Evolutionary conservation across 2,888 invertebrate species (phyloP), one percentile per base, ranked within the genome.

Genomic region (Himalopsyche tibetana): DNA sequence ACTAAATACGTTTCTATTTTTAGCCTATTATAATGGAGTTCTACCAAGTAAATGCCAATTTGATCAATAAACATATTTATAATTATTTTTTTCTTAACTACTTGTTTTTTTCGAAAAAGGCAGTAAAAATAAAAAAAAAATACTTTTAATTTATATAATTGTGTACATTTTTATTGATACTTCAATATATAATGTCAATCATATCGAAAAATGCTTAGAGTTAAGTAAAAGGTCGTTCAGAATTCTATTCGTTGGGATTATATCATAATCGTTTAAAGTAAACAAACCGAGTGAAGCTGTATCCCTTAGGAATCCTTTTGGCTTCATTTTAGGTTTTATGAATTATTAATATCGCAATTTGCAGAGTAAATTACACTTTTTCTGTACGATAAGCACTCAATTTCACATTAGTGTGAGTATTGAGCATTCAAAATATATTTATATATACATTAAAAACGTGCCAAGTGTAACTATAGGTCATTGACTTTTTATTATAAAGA

Each of bases 301-400:
- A n/a, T 19, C 80, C 80, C 19, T 17, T 45, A 5, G 80, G 80
- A 45, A 80, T 80, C 51, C 19, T 45, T 80, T 80, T 38, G 80
- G 42, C 80, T 36, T 80, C 80, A 80, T 45, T 80, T 80, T 45
- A 17, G 80, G 45, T 80, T 80, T 80, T 45, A 80, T 80, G 80
- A 80, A 80, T 80, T 42, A 80, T 19, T 80, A 80, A 80, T 80
- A 80, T 45, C 51, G 80, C 80, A 51, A 51, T 80, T 45, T 80
- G 42, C 19, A 45, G 45, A 42, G 42, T 45, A 42, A 80, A 42
- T 45, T 80, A 51, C 19, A 45, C 11, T 45, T 45, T 45, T 80
- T 80, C 45, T 28, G 38, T 12, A 12, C 42, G 42, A 28, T 36
- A 74, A 0, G 9, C 5, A 15, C 74, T 36, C 38, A 74, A 38